Conservation (phyloP, 2,113 vertebrate genomes). For the Bos taurus region DNA sequence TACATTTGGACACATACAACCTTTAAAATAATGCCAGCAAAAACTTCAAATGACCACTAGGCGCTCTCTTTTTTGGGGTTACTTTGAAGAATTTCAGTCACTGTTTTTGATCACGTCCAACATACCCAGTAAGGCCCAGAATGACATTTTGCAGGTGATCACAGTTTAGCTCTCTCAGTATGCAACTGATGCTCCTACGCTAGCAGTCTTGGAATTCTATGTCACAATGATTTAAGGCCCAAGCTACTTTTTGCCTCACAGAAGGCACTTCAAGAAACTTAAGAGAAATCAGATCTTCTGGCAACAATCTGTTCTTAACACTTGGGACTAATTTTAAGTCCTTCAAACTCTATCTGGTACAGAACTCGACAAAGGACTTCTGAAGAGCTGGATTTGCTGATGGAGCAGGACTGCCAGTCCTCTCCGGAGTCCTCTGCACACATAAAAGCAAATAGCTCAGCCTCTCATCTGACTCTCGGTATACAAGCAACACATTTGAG, state of each 20-base stretch:
- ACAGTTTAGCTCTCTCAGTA: background rate
- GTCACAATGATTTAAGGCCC: background rate
- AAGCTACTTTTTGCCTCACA: background rate
- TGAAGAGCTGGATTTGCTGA: background rate
- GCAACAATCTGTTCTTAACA: background rate
- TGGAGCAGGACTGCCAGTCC: background rate
- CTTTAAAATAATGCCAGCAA: background rate
- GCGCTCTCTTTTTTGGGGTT: background rate
- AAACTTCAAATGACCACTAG: background rate
- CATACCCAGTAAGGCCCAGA: background rate
- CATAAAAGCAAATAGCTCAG: background rate
- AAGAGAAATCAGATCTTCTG: background rate
- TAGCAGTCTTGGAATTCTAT: background rate
- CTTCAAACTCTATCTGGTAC: background rate
- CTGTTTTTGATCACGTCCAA: background rate
- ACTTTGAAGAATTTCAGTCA: background rate
- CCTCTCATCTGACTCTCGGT: background rate
- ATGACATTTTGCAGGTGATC: background rate
- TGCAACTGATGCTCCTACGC: background rate
- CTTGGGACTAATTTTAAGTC: background rate
- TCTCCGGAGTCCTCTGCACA: background rate
- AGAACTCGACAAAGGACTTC: background rate
- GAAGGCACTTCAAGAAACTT: background rate
- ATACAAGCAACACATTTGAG: background rate
- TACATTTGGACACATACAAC: background rate